Evolutionary conservation across 2,113 vertebrate genomes (phyloP).

Genomic region (Empidonax traillii): DNA sequence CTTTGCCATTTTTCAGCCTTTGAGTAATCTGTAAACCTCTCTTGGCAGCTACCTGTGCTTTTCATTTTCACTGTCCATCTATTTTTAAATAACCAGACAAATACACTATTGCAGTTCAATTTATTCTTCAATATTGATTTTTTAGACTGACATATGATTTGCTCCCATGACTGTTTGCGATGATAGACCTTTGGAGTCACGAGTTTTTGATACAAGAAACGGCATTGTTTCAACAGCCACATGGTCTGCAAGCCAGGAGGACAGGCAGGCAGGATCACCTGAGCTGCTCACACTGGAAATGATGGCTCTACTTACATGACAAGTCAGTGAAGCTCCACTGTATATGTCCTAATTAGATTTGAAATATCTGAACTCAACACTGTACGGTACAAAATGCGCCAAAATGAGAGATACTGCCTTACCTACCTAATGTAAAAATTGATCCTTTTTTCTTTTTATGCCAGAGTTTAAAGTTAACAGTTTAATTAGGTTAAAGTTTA

Average conservation of each 20-base stretch:
- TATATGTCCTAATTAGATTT: background rate
- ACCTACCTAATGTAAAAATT: background rate
- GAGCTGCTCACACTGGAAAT: background rate
- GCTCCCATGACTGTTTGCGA: background rate
- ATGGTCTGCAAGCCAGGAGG: background rate
- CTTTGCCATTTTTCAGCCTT: background rate
- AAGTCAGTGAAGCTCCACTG: background rate
- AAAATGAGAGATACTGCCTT: background rate
- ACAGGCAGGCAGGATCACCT: background rate
- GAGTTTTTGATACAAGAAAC: background rate
- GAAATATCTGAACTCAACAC: background rate
- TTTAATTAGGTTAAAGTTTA: background rate
- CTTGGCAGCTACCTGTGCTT: background rate
- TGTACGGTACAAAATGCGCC: background rate
- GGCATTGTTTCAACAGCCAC: background rate
- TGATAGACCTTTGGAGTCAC: background rate
- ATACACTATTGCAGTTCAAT: background rate
- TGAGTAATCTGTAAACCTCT: background rate
- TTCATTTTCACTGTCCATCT: slow-evolving; percentile 6
- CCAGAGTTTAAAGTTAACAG: background rate
- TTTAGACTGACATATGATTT: background rate
- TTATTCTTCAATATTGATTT: slow-evolving; percentile 20
- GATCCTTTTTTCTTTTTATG: background rate
- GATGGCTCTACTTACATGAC: background rate
- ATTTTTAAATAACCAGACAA: slow-evolving; percentile 28